Evolutionary conservation across 2,113 vertebrate species (phyloP), one percentile per base, ranked within the genome.

Genomic region (Tamias sibiricus): DNA sequence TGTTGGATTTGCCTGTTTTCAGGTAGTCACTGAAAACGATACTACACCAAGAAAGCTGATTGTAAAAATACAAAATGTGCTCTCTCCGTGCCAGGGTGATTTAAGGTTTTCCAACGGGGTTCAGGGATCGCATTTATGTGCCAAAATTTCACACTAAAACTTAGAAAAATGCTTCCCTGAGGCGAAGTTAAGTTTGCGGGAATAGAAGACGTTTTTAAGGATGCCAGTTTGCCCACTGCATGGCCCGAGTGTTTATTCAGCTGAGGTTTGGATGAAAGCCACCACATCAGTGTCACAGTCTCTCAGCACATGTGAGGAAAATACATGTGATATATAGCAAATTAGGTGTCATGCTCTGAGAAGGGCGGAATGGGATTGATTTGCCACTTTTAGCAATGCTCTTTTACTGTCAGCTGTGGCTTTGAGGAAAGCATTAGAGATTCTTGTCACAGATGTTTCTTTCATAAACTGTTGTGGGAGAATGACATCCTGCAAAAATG

Each of bases 361-460:
- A 95, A 96, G 97, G 98, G 90, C 16, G 92, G 98, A 98, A 98
- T 98, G 98, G 98, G 98, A 98, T 98, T 98, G 98, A 98, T 98
- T 98, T 98, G 98, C 98, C 97, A 98, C 98, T 98, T 98, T 98
- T 97, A 98, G 98, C 98, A 98, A 98, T 98, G 98, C 98, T 98
- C 96, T 98, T 98, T 99, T 98, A 98, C 98, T 98, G 98, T 99
- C 98, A 98, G 98, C 98, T 97, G 92, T 97, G 91, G 96, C 98
- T 99, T 98, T 99, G 97, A 98, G 98, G 98, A 98, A 98, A 98
- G 97, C 98, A 98, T 99, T 99, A 99, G 96, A 98, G 98, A 99
- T 99, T 99, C 98, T 98, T 98, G 98, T 99, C 99, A 99, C 99
- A 99, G 98, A 99, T 99, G 98, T 98, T 99, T 99, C 99, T 99